Conservation (phyloP, 53 echinoderm and acorn worm genomes). For the Holothuria leucospilota region DNA sequence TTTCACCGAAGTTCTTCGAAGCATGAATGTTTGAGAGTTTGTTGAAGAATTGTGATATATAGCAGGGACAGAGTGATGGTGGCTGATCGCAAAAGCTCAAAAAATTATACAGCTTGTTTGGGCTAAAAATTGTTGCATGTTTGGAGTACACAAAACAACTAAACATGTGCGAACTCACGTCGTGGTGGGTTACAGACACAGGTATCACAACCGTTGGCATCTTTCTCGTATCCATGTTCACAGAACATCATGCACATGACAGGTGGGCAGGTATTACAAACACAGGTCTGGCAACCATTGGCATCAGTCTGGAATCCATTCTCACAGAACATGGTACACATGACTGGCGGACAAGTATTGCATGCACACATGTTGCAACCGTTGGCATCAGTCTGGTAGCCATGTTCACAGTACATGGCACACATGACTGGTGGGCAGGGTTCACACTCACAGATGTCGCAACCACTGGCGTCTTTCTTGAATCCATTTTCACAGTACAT, state of each 20-base stretch:
- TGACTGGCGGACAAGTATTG: constrained; percentile 54
- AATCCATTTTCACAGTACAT: constrained; percentile 52
- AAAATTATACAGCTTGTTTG: too few species aligned
- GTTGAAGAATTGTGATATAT: too few species aligned
- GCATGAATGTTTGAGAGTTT: too few species aligned
- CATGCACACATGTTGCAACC: constrained; percentile 67
- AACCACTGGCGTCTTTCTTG: constrained; percentile 48
- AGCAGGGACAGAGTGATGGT: too few species aligned
- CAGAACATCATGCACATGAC: constrained; percentile 36
- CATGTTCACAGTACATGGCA: constrained; percentile 30
- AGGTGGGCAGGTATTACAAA: constrained; percentile 5
- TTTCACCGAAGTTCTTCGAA: too few species aligned
- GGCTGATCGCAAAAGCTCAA: too few species aligned
- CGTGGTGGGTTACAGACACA: constrained; percentile 32
- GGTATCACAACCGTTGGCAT: constrained; percentile 49
- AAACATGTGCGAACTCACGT: background rate
- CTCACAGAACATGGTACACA: constrained; percentile 56
- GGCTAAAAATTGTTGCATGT: too few species aligned
- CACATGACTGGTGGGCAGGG: constrained; percentile 43
- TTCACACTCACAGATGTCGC: constrained; percentile 62
- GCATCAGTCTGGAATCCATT: constrained; percentile 53
- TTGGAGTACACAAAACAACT: too few species aligned
- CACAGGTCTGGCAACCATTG: constrained; percentile 48
- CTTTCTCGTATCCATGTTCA: constrained; percentile 37
- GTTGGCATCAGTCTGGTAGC: constrained; percentile 28